These are phyloP conservation scores for Raja brachyura DNA, from an alignment of 2,113 vertebrate genomes.

Conservation along the genomic window DNA sequence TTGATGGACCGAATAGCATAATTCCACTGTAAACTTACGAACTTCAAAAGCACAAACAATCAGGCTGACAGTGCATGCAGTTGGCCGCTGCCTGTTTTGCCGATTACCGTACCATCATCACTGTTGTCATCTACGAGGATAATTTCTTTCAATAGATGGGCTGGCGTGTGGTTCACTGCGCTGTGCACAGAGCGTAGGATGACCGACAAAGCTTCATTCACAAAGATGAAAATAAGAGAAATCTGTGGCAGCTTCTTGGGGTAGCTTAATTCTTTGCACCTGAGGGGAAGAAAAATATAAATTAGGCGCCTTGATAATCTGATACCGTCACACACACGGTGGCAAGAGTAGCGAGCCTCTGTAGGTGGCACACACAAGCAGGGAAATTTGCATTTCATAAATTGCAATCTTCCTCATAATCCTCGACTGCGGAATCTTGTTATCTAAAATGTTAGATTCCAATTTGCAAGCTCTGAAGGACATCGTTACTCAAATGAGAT, in stretches of 20 bases:
- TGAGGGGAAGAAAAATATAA: conserved; percentile 47
- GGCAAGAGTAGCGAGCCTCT: background rate
- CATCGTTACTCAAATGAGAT: background rate
- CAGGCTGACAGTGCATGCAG: background rate
- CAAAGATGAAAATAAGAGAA: conserved; percentile 95
- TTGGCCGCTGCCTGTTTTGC: background rate
- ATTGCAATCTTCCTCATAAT: background rate
- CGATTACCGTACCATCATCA: conserved; percentile 68
- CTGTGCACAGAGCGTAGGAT: conserved; percentile 93
- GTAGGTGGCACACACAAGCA: background rate
- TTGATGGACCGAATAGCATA: too few species aligned
- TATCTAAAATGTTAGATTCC: background rate
- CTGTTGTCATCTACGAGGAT: conserved; percentile 97
- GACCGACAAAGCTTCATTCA: conserved; percentile 91
- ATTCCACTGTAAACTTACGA: too few species aligned
- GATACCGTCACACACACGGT: background rate
- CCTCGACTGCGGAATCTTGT: background rate
- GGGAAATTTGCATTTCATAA: background rate
- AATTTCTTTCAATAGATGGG: conserved; percentile 89
- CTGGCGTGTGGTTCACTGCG: conserved; percentile 85
- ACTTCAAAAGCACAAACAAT: background rate
- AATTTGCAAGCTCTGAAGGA: background rate
- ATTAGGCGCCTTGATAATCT: background rate
- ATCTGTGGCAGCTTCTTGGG: conserved; percentile 85
- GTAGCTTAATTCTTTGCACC: conserved; percentile 82